Percentiles rank a stretch among this genome's conserved stretches.
Conservation (phyloP, 1,140 invertebrate genomes). For the Drosophila dunni region DNA sequence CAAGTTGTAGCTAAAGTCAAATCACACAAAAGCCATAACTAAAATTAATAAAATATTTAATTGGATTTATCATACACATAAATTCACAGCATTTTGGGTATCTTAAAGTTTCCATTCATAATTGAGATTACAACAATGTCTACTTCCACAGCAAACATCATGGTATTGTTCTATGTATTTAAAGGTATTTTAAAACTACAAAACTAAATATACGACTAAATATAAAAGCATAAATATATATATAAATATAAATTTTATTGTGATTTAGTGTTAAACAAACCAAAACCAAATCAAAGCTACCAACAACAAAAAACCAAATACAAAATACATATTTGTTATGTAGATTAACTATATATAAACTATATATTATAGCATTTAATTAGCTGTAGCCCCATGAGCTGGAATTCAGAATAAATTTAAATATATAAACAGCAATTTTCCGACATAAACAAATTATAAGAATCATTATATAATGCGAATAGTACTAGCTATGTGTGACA, state of each 20-base stretch:
- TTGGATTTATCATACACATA: no score
- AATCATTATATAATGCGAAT: conserved; percentile 7
- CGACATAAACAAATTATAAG: conserved; percentile 7
- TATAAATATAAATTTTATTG: conserved; percentile 32
- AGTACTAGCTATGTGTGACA: conserved; percentile 1
- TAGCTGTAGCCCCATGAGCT: conserved; percentile 14
- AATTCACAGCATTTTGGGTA: no score
- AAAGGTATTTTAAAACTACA: conserved; percentile 20
- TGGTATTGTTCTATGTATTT: conserved; percentile 30
- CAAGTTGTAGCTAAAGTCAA: no score
- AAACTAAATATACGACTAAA: background rate
- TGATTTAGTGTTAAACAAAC: conserved; percentile 41
- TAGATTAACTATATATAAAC: conserved; percentile 4
- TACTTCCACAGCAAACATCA: conserved; percentile 24
- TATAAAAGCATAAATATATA: conserved; percentile 2
- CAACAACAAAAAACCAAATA: conserved; percentile 1
- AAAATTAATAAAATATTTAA: no score
- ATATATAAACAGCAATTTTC: background rate
- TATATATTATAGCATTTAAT: conserved; percentile 3
- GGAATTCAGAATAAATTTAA: background rate
- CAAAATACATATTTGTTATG: conserved; percentile 16
- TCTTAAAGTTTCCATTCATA: no score
- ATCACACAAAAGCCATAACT: no score
- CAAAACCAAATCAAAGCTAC: conserved; percentile 14
- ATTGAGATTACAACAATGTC: conserved; percentile 10